Conservation (phyloP, 64 coral and sea anemone genomes). For the Pocillopora damicornis region DNA sequence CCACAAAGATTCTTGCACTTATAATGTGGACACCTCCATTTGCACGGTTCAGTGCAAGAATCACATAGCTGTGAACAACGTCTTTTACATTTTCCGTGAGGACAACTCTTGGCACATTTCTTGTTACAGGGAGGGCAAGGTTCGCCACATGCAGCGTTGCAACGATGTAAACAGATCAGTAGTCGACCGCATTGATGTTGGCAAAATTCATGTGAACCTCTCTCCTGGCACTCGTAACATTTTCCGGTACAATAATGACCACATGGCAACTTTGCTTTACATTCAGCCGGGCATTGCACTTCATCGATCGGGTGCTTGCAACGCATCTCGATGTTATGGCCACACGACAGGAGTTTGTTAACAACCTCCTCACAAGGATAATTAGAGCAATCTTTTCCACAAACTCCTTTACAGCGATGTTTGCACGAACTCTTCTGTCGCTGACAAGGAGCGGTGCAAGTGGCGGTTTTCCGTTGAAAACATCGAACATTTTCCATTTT, state of each 20-base stretch:
- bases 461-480: background rate
- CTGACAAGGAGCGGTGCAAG: constrained; percentile 21
- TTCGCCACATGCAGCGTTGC: constrained; percentile 36
- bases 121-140: constrained; percentile 60
- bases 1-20: constrained; percentile 65
- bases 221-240: constrained; percentile 30
- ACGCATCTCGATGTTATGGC: constrained; percentile 35
- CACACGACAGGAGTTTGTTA: constrained; percentile 38
- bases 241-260: constrained; percentile 51
- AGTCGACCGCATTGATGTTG: constrained; percentile 44
- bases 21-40: constrained; percentile 48
- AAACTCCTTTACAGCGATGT: constrained; percentile 24
- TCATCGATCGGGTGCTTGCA: constrained; percentile 29
- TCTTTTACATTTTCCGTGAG: constrained; percentile 36
- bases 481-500: constrained; percentile 3
- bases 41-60: constrained; percentile 35
- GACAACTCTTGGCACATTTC: constrained; percentile 48
- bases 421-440: constrained; percentile 1
- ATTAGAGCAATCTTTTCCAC: constrained; percentile 31
- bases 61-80: constrained; percentile 40
- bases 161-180: constrained; percentile 59
- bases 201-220: constrained; percentile 52
- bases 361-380: constrained; percentile 28
- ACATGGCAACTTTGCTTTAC: constrained; percentile 39
- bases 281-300: constrained; percentile 10